Evolutionary conservation across 2,888 invertebrate genomes (phyloP).

Genomic region (Lordiphosa andalusiaca): DNA sequence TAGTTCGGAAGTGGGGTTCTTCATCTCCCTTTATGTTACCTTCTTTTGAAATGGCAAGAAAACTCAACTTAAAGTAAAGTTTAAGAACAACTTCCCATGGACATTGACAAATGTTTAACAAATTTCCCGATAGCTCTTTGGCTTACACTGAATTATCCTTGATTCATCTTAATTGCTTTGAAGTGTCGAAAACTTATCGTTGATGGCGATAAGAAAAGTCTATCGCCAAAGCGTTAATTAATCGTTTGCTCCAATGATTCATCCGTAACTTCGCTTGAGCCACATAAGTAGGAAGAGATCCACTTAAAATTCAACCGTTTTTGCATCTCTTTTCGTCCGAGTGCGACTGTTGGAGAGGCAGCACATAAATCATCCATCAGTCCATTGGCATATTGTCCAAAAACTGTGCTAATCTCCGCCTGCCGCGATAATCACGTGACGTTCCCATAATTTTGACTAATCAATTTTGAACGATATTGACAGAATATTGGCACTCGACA

Average conservation of each 20-base stretch:
- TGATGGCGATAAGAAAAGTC: conserved; percentile 1
- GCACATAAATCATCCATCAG: conserved; percentile 44
- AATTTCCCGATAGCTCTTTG: neutral
- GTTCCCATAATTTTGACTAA: conserved; percentile 21
- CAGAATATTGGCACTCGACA: conserved; percentile 40
- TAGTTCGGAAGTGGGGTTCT: too few relatives aligned
- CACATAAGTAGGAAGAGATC: too few relatives aligned
- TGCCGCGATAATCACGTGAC: conserved; percentile 56
- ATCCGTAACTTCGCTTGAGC: neutral
- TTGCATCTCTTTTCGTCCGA: conserved; percentile 16
- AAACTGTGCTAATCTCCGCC: conserved; percentile 51
- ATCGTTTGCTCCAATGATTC: neutral
- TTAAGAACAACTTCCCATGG: conserved; percentile 2
- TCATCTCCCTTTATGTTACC: too few relatives aligned
- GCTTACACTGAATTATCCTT: conserved; percentile 17
- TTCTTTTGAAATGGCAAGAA: too few relatives aligned
- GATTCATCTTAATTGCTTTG: conserved; percentile 49
- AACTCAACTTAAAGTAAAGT: too few relatives aligned
- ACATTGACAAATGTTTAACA: conserved; percentile 14
- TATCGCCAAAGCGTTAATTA: neutral
- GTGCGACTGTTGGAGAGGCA: conserved; percentile 6
- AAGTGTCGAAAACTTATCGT: conserved; percentile 36
- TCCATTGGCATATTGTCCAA: conserved; percentile 36
- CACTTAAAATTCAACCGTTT: neutral
- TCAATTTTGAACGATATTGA: conserved; percentile 41